Percentiles rank a stretch among this genome's conserved stretches.
Conservation (phyloP, 2,888 invertebrate species). For the Troides aeacus region DNA sequence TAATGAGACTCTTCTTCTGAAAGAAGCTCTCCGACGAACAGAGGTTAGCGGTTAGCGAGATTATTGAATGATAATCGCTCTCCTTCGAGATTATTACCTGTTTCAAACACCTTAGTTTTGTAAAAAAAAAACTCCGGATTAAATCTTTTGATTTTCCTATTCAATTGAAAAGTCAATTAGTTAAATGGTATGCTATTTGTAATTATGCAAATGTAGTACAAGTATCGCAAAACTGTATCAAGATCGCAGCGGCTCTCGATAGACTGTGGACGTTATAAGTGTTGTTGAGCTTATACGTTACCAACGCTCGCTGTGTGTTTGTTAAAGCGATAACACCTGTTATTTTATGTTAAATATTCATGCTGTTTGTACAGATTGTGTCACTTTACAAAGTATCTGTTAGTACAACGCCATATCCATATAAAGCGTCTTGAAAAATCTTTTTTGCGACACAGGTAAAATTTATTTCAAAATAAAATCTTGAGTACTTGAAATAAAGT, state of each 20-base stretch:
- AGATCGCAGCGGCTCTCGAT: slow-evolving; percentile 54
- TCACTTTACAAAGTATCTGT: background rate
- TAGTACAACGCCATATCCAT: background rate
- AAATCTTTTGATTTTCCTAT: too few relatives aligned
- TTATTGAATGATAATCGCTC: too few relatives aligned
- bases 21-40: too few relatives aligned
- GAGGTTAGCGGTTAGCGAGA: too few relatives aligned
- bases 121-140: too few relatives aligned
- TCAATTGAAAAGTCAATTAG: background rate
- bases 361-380: background rate
- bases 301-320: background rate
- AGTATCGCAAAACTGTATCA: slow-evolving; percentile 44
- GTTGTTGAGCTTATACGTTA: slow-evolving; percentile 31
- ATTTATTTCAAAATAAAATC: too few relatives aligned
- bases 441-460: background rate
- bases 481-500: too few relatives aligned
- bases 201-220: slow-evolving; percentile 27
- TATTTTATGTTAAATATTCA: background rate
- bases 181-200: background rate
- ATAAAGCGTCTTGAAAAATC: background rate
- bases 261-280: slow-evolving; percentile 61
- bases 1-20: too few relatives aligned
- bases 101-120: too few relatives aligned
- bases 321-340: slow-evolving; percentile 2
- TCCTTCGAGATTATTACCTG: too few relatives aligned